Evolutionary conservation across 2,888 invertebrate species (phyloP), one percentile per base, ranked within the genome.

Genomic region (Eupithecia inturbata): DNA sequence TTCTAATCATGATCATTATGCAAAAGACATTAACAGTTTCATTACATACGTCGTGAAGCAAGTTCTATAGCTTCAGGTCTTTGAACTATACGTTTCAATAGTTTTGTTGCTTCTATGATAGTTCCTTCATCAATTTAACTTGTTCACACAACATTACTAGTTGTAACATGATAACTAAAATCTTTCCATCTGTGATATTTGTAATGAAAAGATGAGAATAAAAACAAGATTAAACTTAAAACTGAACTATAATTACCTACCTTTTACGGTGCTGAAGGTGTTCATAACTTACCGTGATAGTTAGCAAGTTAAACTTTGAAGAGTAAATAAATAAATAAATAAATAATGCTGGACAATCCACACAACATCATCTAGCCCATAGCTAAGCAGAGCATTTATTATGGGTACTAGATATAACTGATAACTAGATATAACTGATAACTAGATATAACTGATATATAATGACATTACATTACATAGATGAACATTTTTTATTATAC

Each of bases 1-100:
- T 67, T 67, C 45, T 67, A 67, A 67, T 67, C 45, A 45, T 19
- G 41, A 49, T 45, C 41, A 67, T 67, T 49, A 66, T 66, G 66
- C 66, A 41, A 66, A 66, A 66, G 36, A 66, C 39, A 39, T 66
- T 39, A 66, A 66, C 66, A n/a, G 62, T 45, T 62, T 39, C 66
- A 39, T 66, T 66, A 41, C 66, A 41, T 66, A 66, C 66, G 66
- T 26, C 14, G 36, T 39, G 26, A 41, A 66, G 39, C 66, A 41
- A 39, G 66, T 66, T 66, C 19, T 14, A 41, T 66, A 16, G 26
- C 16, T 66, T 36, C 9, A 39, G 39, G 66, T 66, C 66, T 66
- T 66, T 66, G 39, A 66, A 66, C 64, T 64, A 36, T 36, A 31
- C 22, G 7, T 22, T 39, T 66, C n/a, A 26, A 26, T 66, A n/a